Evolutionary conservation across 1,140 invertebrate species (phyloP), one percentile per base, ranked within the genome.

Genomic region (Drosophila tristis): DNA sequence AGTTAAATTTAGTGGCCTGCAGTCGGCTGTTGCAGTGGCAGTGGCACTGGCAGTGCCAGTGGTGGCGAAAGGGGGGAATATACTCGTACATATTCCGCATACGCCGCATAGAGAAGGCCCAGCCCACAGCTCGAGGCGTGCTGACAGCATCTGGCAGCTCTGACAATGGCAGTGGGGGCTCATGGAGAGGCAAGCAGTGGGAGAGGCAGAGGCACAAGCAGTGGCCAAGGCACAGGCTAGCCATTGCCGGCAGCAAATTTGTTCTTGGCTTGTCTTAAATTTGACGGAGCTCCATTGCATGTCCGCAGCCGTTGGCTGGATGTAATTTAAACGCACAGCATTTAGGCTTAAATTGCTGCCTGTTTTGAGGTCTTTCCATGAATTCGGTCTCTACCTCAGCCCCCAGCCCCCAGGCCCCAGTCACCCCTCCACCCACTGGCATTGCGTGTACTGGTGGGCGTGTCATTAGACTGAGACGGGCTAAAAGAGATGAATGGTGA

Each of bases 401-500:
- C 20, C 20, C 20, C 20, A 20, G 20, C 20, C 15, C 11, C 6
- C 26, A 6, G 26, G 0, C 20, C 20, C 20, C 20, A 20, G 20
- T 1, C 8, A 43, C 29, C 7, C 29, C 2, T 29, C 53, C 16
- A 20, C 44, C 26, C 25, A 25, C 16, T 20, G 6, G 43, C 42
- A 39, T 48, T 63, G 78, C 60, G 71, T 80, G 70, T 54, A 65
- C 31, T 53, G 50, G 82, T 81, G 84, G 82, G 82, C 78, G 82
- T 86, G 84, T 82, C 82, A 76, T 89, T 82, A 87, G 82, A 82
- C 84, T 60, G 75, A 62, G 64, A 55, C 62, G 62, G 78, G 70
- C 82, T 87, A 86, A 86, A 86, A 87, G 78, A 86, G 82, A 86
- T 86, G 89, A 87, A 86, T 86, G 78, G 80, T 71, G 82, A 78